These are phyloP conservation scores for Bubalus kerabau DNA, from an alignment of 2,113 vertebrate genomes.

Conservation along the genomic window DNA sequence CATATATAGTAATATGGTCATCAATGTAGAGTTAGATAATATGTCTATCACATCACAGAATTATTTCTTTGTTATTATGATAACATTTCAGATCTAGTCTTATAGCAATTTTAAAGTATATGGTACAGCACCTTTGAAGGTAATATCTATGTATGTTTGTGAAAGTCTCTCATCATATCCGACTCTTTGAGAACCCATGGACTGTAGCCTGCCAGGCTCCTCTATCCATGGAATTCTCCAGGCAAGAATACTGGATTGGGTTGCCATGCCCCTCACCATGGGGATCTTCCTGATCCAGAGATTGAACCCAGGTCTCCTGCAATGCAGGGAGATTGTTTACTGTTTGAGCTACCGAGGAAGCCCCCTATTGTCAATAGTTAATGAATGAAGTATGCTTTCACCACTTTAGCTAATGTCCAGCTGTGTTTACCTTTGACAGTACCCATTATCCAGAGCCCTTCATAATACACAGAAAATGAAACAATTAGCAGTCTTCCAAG, in stretches of 20 bases:
- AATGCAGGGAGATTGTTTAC: not conserved
- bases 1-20: not conserved
- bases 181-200: rapidly evolving
- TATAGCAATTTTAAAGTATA: not conserved
- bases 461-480: not conserved
- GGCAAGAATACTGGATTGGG: not conserved
- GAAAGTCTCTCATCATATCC: not conserved
- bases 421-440: not conserved
- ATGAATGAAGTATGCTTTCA: not conserved
- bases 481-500: not conserved
- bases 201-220: not conserved
- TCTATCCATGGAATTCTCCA: not conserved
- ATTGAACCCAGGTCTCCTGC: not conserved
- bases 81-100: not conserved
- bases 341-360: not conserved
- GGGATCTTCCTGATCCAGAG: not conserved
- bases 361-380: not conserved
- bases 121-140: not conserved
- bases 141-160: not conserved
- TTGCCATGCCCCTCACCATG: not conserved
- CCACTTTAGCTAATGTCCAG: not conserved
- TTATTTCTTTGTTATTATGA: not conserved
- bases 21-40: not conserved
- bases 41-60: not conserved
- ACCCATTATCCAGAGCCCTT: not conserved